phyloP scores from a whole-genome alignment of 2,888 invertebrate species.

The Lymantria monacha region DNA sequence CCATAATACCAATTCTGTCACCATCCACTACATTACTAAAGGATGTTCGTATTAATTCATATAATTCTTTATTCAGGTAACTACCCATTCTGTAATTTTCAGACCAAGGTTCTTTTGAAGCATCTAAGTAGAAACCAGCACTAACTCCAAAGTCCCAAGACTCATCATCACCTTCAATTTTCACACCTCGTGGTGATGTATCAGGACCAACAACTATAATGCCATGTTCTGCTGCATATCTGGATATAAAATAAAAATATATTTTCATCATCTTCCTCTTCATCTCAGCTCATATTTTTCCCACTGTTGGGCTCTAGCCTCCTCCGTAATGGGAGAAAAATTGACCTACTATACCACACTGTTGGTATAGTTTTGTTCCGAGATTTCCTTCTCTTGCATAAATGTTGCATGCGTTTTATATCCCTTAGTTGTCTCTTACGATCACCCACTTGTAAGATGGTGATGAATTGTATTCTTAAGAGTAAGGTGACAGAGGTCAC shows the following conservation, averaged over 20 bases:
- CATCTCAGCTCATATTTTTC: too few species aligned
- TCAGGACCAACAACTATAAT: constrained; percentile 96
- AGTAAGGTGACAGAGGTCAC: too few species aligned
- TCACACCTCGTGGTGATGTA: constrained; percentile 95
- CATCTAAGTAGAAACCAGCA: constrained; percentile 98
- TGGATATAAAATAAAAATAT: constrained; percentile 27
- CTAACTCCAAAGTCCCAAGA: constrained; percentile 97
- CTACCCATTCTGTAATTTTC: constrained; percentile 97
- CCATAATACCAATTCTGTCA: constrained; percentile 88
- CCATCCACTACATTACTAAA: constrained; percentile 82
- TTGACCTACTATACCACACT: too few species aligned
- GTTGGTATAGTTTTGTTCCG: too few species aligned
- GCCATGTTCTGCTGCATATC: constrained; percentile 92
- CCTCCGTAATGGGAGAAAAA: too few species aligned
- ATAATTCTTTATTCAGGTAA: constrained; percentile 94
- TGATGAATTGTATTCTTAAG: too few species aligned
- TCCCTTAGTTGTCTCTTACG: too few species aligned
- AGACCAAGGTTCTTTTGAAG: constrained; percentile 94
- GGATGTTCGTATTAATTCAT: constrained; percentile 87
- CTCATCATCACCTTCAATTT: constrained; percentile 95
- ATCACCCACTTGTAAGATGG: too few species aligned
- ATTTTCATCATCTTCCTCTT: too few species aligned
- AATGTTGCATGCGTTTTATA: too few species aligned
- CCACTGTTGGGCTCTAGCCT: too few species aligned
- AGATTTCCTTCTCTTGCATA: too few species aligned